Evolutionary conservation across 2,113 vertebrate genomes (phyloP).

Genomic region (Mesocricetus auratus): DNA sequence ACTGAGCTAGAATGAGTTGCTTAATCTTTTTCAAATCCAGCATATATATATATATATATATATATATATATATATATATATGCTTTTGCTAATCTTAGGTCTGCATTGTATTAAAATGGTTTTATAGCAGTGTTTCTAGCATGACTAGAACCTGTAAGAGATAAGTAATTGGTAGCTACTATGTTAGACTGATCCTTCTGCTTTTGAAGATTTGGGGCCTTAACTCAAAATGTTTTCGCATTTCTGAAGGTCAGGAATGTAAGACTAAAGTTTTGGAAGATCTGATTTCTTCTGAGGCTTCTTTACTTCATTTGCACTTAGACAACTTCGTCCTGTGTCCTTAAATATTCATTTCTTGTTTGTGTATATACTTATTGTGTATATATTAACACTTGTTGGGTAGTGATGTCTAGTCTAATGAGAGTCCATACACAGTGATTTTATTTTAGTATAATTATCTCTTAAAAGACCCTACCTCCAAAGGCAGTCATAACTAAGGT

Average conservation of each 20-base stretch:
- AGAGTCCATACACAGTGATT: background rate
- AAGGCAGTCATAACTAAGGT: background rate
- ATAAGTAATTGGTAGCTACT: background rate
- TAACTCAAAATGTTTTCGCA: background rate
- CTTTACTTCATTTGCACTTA: background rate
- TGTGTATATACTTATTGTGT: fast-evolving
- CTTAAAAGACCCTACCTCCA: background rate
- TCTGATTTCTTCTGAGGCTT: background rate
- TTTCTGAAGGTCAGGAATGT: background rate
- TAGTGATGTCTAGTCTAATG: background rate
- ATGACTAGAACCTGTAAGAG: background rate
- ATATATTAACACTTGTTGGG: fast-evolving
- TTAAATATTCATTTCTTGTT: background rate
- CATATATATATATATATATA: background rate
- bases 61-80: background rate
- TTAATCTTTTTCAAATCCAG: background rate
- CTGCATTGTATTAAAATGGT: background rate
- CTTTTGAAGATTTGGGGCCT: background rate
- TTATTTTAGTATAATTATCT: background rate
- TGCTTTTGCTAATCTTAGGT: background rate
- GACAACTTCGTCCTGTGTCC: background rate
- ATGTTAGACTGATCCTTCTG: background rate
- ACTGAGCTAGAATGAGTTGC: background rate
- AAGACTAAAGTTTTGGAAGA: background rate
- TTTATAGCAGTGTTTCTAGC: background rate